These are phyloP conservation scores for Oligia fasciuncula DNA, from an alignment of 2,888 invertebrate genomes.

Conservation along the genomic window DNA sequence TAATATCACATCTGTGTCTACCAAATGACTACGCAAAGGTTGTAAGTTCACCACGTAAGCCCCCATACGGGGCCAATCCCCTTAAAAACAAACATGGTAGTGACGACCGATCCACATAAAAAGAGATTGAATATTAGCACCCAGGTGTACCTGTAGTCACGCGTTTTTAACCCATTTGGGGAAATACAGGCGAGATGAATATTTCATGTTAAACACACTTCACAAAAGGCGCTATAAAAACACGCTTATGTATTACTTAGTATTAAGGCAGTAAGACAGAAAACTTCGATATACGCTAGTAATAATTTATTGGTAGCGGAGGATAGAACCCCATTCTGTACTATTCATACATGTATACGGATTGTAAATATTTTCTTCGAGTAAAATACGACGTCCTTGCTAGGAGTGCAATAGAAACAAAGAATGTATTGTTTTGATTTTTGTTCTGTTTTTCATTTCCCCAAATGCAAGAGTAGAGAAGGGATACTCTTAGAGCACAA, in stretches of 20 bases:
- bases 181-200: neutral
- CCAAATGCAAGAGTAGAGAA: neutral
- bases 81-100: neutral
- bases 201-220: slow-evolving; percentile 20
- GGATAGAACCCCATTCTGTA: slow-evolving; percentile 18
- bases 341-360: neutral
- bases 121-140: neutral
- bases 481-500: too few species aligned
- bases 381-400: slow-evolving; percentile 3
- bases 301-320: slow-evolving; percentile 44
- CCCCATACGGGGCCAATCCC: too few species aligned
- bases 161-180: neutral
- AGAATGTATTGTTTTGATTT: neutral
- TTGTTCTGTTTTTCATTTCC: neutral
- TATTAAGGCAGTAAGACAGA: slow-evolving; percentile 26
- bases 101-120: neutral
- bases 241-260: slow-evolving; percentile 10
- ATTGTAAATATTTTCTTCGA: slow-evolving; percentile 20
- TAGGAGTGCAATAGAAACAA: slow-evolving; percentile 20
- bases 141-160: neutral
- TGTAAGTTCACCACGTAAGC: neutral
- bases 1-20: neutral
- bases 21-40: neutral
- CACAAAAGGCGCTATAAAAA: slow-evolving; percentile 15
- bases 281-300: slow-evolving; percentile 42